Base-by-base conservation (phyloP, 2,797 vertebrate genomes). In the Lates japonicus region DNA sequence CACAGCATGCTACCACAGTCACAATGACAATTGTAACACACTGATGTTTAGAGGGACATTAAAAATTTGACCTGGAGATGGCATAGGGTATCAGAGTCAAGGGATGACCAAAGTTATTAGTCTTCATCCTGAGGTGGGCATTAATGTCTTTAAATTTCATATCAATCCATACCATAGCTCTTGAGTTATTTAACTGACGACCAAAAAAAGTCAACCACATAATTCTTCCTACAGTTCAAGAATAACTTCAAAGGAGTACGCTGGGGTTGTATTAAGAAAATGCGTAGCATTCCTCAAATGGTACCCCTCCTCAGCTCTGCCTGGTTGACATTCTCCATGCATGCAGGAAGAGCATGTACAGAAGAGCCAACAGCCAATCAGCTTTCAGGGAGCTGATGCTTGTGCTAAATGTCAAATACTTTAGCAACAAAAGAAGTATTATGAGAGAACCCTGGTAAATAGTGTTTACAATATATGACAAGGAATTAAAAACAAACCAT, bases 331-430 rank as follows among this genome's bases (percentile, higher is more conserved):
- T 66, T 66, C 22, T 37, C 13, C 3, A 3, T 19, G 41, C 71
- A 81, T 19, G 51, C 20, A 44, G 14, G 1, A 13, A 31, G 9
- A 33, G 39, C 52, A 42, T 81, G 80, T 78, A 65, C 52, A 75
- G 19, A 60, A 37, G 17, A 33, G 3, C 25, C 25, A 42, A 13
- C 66, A 52, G 42, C 65, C 69, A 78, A 71, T 84, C 39, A 76
- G 46, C 37, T 61, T 62, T 11, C 48, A 25, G 1, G 1, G 4
- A 22, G 9, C 14, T 2, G 2, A 52, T 10, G 17, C 20, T 22
- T 31, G 31, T 55, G 22, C 22, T 20, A 31, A 39, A 52, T 16
- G n/a, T n/a, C 1, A 70, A 41, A 44, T 44, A 67, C 13, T 60
- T 64, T 14, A 9, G 25, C 33, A 3, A 63, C 29, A 63, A 22